Percentiles rank a stretch among this genome's conserved stretches.
Conservation (phyloP, 2,888 invertebrate species). For the Iselma pallidipennis region DNA sequence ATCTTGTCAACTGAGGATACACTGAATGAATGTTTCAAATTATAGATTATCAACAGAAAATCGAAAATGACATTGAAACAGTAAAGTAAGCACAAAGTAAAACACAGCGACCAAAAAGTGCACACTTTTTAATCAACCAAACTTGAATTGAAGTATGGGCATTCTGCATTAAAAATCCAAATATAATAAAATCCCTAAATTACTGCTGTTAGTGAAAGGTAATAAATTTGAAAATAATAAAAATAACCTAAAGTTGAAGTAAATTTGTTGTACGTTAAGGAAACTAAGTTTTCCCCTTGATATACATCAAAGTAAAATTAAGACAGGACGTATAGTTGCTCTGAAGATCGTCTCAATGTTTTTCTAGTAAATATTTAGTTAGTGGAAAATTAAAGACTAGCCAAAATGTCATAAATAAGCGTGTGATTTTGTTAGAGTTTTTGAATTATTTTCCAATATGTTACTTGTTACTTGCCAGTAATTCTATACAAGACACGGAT, state of each 20-base stretch:
- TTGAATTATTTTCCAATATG: neutral
- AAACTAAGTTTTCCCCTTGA: neutral
- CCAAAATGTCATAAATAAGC: neutral
- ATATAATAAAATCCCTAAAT: neutral
- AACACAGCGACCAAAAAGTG: neutral
- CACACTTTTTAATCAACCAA: neutral
- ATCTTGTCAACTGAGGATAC: neutral
- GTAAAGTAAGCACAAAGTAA: neutral
- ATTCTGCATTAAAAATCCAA: neutral
- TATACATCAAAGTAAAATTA: neutral
- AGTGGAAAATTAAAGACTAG: neutral
- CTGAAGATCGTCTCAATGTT: neutral
- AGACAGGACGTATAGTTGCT: neutral
- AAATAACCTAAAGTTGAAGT: neutral
- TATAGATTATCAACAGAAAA: neutral
- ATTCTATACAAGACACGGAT: constrained; percentile 6
- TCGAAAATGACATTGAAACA: neutral
- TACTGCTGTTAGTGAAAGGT: neutral
- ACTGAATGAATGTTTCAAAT: neutral
- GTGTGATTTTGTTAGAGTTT: neutral
- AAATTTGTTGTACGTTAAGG: neutral
- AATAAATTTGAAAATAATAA: neutral
- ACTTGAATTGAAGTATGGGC: neutral
- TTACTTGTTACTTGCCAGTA: neutral
- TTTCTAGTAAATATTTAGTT: neutral